A percentile compares a stretch with the other conserved stretches of the same genome.
Evolutionary conservation across 2,888 invertebrate species (phyloP).

Genomic region (Agapostemon virescens): DNA sequence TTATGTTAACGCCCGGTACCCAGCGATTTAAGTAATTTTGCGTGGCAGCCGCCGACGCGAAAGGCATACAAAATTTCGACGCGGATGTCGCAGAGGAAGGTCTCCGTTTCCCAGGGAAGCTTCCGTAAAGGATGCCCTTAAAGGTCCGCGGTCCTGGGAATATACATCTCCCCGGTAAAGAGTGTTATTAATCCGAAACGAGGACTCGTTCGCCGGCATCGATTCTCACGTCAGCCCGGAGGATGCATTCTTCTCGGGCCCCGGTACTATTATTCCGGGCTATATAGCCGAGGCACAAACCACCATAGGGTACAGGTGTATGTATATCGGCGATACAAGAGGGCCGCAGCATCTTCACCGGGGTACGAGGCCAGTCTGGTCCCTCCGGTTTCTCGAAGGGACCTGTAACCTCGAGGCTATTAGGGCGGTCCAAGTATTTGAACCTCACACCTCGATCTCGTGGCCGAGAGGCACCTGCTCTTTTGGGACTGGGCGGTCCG

Average conservation of each 20-base stretch:
- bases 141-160: constrained; percentile 10
- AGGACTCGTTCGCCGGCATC: constrained; percentile 28
- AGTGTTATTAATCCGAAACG: constrained; percentile 44
- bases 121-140: constrained; percentile 11
- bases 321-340: constrained; percentile 20
- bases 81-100: not conserved
- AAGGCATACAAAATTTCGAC: not conserved
- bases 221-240: constrained; percentile 59
- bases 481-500: constrained; percentile 78
- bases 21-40: not conserved
- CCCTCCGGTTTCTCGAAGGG: constrained; percentile 72
- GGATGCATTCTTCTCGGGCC: constrained; percentile 55
- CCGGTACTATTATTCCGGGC: constrained; percentile 55
- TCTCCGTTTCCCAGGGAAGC: constrained; percentile 11
- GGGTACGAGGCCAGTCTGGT: constrained; percentile 51
- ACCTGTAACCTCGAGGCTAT: constrained; percentile 78
- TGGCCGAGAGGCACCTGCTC: constrained; percentile 78
- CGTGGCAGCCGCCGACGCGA: not conserved
- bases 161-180: constrained; percentile 3
- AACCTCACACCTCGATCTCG: constrained; percentile 79
- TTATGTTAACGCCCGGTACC: not conserved
- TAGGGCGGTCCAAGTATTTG: constrained; percentile 78
- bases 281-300: constrained; percentile 17
- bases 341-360: constrained; percentile 25
- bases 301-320: not conserved